A percentile compares a stretch with the other conserved stretches of the same genome.
Conservation (phyloP, 2,888 invertebrate species). For the Drosophila barbarae region DNA sequence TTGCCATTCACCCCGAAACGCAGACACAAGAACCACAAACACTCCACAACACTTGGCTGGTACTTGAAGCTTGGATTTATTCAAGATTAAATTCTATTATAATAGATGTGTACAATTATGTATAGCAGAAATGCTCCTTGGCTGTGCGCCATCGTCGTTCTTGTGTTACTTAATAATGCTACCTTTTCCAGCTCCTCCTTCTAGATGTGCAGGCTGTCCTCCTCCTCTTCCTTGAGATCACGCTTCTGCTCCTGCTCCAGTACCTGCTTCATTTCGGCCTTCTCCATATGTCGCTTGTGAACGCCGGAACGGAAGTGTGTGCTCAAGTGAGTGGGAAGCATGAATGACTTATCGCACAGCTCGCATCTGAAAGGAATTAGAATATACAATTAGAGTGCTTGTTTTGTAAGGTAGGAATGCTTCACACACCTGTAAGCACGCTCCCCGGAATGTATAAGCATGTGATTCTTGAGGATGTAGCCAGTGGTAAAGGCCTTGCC, state of each 20-base stretch:
- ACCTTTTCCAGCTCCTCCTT: neutral
- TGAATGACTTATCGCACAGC: slow-evolving; percentile 67
- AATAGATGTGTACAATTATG: slow-evolving; percentile 6
- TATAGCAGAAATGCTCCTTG: slow-evolving; percentile 31
- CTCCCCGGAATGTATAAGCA: slow-evolving; percentile 67
- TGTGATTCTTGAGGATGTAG: slow-evolving; percentile 65
- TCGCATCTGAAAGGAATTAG: slow-evolving; percentile 49
- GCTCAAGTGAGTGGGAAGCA: slow-evolving; percentile 67
- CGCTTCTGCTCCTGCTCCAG: slow-evolving; percentile 54
- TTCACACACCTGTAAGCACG: slow-evolving; percentile 61
- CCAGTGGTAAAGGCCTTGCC: slow-evolving; percentile 72
- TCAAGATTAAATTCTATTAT: slow-evolving; percentile 27
- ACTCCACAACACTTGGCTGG: neutral
- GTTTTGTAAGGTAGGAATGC: neutral
- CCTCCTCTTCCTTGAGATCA: slow-evolving; percentile 65
- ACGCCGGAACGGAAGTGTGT: slow-evolving; percentile 67
- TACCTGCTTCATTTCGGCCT: slow-evolving; percentile 59
- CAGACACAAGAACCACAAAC: neutral
- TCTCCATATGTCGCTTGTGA: slow-evolving; percentile 66
- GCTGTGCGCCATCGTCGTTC: slow-evolving; percentile 26
- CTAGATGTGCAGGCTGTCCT: slow-evolving; percentile 63
- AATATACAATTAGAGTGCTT: neutral
- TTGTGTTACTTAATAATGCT: slow-evolving; percentile 12
- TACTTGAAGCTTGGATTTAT: slow-evolving; percentile 31
- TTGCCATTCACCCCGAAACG: slow-evolving; percentile 2